A percentile compares a stretch with the other conserved stretches of the same genome.
Conservation (phyloP, 1,140 invertebrate species). For the Pachyrhynchus sulphureomaculatus region DNA sequence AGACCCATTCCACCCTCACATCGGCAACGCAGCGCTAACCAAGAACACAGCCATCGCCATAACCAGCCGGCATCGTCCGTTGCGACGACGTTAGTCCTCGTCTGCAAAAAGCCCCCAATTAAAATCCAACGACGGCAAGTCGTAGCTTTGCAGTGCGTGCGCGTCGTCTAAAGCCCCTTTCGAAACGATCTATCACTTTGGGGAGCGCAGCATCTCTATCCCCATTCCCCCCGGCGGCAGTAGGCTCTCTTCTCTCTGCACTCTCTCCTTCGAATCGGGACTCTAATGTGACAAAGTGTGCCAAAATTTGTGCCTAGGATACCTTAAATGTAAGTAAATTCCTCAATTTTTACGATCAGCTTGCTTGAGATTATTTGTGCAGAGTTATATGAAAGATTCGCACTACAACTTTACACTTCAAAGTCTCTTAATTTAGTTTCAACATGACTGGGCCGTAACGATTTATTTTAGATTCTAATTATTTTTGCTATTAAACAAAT, state of each 20-base stretch:
- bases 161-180: slow-evolving; percentile 45
- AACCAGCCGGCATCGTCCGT: not conserved
- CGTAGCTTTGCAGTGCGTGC: slow-evolving; percentile 47
- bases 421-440: too few species aligned
- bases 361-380: too few species aligned
- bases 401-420: too few species aligned
- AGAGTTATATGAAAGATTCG: too few species aligned
- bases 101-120: slow-evolving; percentile 52
- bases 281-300: slow-evolving; percentile 25
- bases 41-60: not conserved
- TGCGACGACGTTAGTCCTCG: slow-evolving; percentile 27
- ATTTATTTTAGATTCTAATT: too few species aligned
- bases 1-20: slow-evolving; percentile 1
- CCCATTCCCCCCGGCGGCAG: slow-evolving; percentile 42
- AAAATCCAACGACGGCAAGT: slow-evolving; percentile 46
- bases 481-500: too few species aligned
- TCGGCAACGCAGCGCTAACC: slow-evolving; percentile 17
- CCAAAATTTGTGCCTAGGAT: slow-evolving; percentile 18
- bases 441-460: too few species aligned
- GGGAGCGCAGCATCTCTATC: slow-evolving; percentile 43
- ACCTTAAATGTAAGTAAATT: not conserved
- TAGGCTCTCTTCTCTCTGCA: slow-evolving; percentile 46
- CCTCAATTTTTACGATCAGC: too few species aligned
- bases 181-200: slow-evolving; percentile 49
- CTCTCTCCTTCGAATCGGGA: slow-evolving; percentile 37